Evolutionary conservation across 2,888 invertebrate species (phyloP).

Genomic region (Clunio marinus): DNA sequence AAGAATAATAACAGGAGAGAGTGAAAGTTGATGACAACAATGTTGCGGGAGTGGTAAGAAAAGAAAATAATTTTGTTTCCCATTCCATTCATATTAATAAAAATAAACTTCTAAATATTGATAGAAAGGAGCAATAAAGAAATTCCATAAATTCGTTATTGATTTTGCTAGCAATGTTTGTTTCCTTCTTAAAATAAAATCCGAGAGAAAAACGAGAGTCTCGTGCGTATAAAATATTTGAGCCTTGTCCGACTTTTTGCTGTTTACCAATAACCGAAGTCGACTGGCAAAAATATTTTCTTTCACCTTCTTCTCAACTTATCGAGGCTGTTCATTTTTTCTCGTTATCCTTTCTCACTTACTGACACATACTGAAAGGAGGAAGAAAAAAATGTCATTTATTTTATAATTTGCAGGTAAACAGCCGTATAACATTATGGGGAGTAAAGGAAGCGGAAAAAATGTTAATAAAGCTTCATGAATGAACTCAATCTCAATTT

Average conservation of each 20-base stretch:
- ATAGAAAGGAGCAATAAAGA: slow-evolving; percentile 3
- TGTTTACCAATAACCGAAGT: no score
- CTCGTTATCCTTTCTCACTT: slow-evolving; percentile 15
- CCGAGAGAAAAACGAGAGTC: no score
- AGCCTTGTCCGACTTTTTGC: neutral
- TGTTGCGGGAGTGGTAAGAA: no score
- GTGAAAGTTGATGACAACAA: slow-evolving; percentile 1
- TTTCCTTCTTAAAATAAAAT: no score
- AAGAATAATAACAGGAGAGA: neutral
- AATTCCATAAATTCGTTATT: slow-evolving; percentile 21
- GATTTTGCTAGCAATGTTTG: no score
- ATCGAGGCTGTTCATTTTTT: slow-evolving; percentile 6
- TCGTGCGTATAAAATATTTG: neutral
- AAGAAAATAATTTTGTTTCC: slow-evolving; percentile 20
- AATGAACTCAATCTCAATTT: slow-evolving; percentile 17
- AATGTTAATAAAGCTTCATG: slow-evolving; percentile 3
- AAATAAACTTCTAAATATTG: neutral
- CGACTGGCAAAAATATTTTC: neutral
- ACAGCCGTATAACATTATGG: slow-evolving; percentile 8
- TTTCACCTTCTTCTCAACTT: neutral
- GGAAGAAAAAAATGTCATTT: slow-evolving; percentile 16
- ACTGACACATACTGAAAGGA: slow-evolving; percentile 5
- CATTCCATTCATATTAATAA: neutral
- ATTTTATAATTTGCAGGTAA: slow-evolving; percentile 27
- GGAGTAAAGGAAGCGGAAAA: slow-evolving; percentile 12